phyloP scores from a whole-genome alignment of 2,888 invertebrate genomes.

The Stenoptilia bipunctidactyla region DNA sequence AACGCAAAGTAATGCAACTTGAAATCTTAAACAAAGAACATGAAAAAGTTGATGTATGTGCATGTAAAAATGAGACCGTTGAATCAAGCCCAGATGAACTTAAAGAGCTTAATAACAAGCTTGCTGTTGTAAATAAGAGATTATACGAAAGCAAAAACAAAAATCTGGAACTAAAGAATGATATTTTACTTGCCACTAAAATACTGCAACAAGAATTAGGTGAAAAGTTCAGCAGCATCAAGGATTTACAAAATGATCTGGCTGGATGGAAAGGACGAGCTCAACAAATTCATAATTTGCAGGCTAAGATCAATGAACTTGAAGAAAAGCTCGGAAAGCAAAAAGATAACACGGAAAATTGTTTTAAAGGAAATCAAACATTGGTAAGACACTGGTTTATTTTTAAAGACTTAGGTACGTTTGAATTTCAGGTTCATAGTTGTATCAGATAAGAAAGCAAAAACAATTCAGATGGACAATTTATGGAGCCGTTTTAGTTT shows the following conservation, averaged over 20 bases:
- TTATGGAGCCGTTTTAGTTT: no score
- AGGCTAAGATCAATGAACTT: conserved; percentile 76
- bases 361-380: background rate
- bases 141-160: conserved; percentile 78
- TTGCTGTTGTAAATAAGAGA: conserved; percentile 71
- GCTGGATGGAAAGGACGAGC: conserved; percentile 83
- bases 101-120: conserved; percentile 73
- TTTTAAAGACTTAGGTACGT: no score
- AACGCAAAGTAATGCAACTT: conserved; percentile 58
- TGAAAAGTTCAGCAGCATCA: conserved; percentile 76
- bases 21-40: conserved; percentile 45
- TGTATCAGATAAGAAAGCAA: no score
- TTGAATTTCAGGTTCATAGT: no score
- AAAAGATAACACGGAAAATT: conserved; percentile 33
- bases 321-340: conserved; percentile 71
- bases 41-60: conserved; percentile 38
- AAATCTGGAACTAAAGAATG: conserved; percentile 77
- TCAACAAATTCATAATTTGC: conserved; percentile 79
- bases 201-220: conserved; percentile 82
- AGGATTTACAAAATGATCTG: conserved; percentile 67
- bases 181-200: conserved; percentile 79
- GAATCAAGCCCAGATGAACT: conserved; percentile 55
- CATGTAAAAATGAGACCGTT: conserved; percentile 57
- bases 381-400: background rate
- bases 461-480: no score